Evolutionary conservation across 2,888 invertebrate genomes (phyloP).

Genomic region (Brenthis hecate): DNA sequence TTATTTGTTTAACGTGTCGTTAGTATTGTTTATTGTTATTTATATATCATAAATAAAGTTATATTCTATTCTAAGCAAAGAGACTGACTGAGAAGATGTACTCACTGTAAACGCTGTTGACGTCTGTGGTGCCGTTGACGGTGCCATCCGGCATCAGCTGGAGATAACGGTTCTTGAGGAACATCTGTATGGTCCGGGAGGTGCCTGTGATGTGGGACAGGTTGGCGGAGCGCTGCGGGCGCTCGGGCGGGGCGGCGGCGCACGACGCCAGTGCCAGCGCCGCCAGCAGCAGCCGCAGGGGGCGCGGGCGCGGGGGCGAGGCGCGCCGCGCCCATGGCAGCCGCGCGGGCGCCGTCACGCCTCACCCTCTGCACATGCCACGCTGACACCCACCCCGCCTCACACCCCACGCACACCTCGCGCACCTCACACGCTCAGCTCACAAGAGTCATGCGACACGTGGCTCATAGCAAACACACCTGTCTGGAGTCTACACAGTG

Average conservation of each 20-base stretch:
- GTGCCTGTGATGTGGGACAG: slow-evolving; percentile 91
- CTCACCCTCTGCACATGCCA: slow-evolving; percentile 62
- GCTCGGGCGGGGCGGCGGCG: slow-evolving; percentile 80
- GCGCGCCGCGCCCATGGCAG: slow-evolving; percentile 81
- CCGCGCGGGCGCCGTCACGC: slow-evolving; percentile 80
- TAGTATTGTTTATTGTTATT: too few relatives aligned
- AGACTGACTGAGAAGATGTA: slow-evolving; percentile 49
- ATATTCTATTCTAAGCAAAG: neutral
- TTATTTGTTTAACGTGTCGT: too few relatives aligned
- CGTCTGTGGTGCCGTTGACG: slow-evolving; percentile 91
- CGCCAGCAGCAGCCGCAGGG: slow-evolving; percentile 79
- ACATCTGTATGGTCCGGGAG: slow-evolving; percentile 90
- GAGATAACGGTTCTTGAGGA: slow-evolving; percentile 91
- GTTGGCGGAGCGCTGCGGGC: slow-evolving; percentile 90
- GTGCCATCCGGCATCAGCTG: slow-evolving; percentile 92
- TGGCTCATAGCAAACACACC: neutral
- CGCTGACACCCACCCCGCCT: slow-evolving; percentile 53
- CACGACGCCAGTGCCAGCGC: slow-evolving; percentile 78
- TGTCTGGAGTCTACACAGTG: neutral
- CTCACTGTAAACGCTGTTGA: slow-evolving; percentile 92
- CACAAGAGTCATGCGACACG: slow-evolving; percentile 11
- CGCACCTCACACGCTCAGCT: slow-evolving; percentile 35
- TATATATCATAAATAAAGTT: too few relatives aligned
- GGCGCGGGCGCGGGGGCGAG: slow-evolving; percentile 78
- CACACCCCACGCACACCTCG: slow-evolving; percentile 46